A percentile compares a stretch with the other conserved stretches of the same genome.
These are phyloP conservation scores for Drosophila histrio DNA, from an alignment of 2,888 invertebrate genomes.

Conservation along the genomic window DNA sequence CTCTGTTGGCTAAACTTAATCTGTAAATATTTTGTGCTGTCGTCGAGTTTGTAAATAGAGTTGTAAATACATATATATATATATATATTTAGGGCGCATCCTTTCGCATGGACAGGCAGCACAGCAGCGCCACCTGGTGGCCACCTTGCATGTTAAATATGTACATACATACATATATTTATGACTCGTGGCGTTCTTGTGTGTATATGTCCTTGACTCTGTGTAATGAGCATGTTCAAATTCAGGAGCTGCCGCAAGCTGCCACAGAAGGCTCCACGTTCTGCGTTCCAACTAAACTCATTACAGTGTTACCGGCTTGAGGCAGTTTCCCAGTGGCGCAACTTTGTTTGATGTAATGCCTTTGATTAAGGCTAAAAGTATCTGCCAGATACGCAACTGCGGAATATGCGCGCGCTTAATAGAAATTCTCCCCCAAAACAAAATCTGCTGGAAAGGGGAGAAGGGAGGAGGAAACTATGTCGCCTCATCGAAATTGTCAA, in stretches of 20 bases:
- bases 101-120: conserved; percentile 54
- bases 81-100: conserved; percentile 52
- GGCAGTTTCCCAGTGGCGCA: conserved; percentile 11
- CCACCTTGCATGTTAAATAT: conserved; percentile 49
- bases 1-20: conserved; percentile 52
- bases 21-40: conserved; percentile 55
- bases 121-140: conserved; percentile 29
- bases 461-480: conserved; percentile 33
- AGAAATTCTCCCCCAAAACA: conserved; percentile 27
- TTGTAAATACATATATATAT: too few relatives aligned
- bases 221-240: conserved; percentile 63
- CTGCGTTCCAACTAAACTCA: conserved; percentile 45
- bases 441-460: background rate
- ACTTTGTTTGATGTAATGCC: conserved; percentile 49
- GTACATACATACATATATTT: conserved; percentile 18
- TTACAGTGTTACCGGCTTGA: conserved; percentile 43
- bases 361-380: conserved; percentile 59
- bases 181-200: conserved; percentile 30
- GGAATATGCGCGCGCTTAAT: conserved; percentile 23
- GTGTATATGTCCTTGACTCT: conserved; percentile 49
- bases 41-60: conserved; percentile 7
- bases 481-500: conserved; percentile 68
- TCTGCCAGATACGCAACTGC: conserved; percentile 39
- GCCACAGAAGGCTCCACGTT: background rate
- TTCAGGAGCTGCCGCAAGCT: conserved; percentile 28